phyloP scores from a whole-genome alignment of 1,140 invertebrate species.

The Melanaphis sacchari region DNA sequence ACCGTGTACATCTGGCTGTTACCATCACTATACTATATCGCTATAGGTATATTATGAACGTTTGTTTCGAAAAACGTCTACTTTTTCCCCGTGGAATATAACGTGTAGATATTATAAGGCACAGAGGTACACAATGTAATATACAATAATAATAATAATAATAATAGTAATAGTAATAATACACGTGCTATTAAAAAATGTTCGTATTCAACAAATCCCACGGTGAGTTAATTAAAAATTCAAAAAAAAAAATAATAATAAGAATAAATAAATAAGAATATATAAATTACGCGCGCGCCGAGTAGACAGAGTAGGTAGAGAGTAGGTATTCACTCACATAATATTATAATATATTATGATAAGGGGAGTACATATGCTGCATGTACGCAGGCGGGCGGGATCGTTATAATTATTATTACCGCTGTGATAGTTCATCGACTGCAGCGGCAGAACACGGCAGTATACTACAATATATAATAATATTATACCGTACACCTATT shows the following conservation, averaged over 20 bases:
- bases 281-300: not conserved
- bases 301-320: not conserved
- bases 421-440: conserved; percentile 64
- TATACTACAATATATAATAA: not conserved
- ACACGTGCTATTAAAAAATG: conserved; percentile 1
- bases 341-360: not conserved
- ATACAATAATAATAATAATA: not conserved
- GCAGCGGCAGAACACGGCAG: conserved; percentile 55
- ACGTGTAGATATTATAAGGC: not conserved
- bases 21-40: not conserved
- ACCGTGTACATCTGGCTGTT: not conserved
- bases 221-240: conserved; percentile 52
- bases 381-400: conserved; percentile 17
- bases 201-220: conserved; percentile 31
- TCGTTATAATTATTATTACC: conserved; percentile 9
- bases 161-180: not conserved
- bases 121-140: not conserved
- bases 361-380: not conserved
- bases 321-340: not conserved
- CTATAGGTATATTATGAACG: not conserved
- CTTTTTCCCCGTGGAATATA: not conserved
- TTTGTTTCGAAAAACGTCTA: not conserved
- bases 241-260: not conserved
- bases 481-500: not conserved
- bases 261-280: conserved; percentile 10